These are phyloP conservation scores for Gymnocephalus cernua DNA, from an alignment of 2,113 vertebrate genomes.

Conservation along the genomic window DNA sequence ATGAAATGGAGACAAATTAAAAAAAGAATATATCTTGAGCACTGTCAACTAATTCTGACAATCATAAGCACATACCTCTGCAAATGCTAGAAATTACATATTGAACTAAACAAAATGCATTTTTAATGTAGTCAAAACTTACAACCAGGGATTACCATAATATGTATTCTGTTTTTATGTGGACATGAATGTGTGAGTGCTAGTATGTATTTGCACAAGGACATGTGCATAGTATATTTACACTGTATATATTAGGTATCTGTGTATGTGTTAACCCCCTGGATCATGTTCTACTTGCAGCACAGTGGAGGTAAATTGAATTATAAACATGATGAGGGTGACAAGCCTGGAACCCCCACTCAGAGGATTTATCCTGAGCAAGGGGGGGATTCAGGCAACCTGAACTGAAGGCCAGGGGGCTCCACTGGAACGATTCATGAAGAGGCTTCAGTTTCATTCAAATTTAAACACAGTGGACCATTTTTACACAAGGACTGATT, in stretches of 20 bases:
- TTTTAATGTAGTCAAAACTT: slow-evolving; percentile 5
- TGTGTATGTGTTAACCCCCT: slow-evolving; percentile 41
- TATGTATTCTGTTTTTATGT: slow-evolving; percentile 11
- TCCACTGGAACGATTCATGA: slow-evolving; percentile 38
- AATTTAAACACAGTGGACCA: not conserved
- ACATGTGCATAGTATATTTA: slow-evolving; percentile 20
- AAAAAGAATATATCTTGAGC: not conserved
- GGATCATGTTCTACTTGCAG: slow-evolving; percentile 68
- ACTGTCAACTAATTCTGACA: not conserved
- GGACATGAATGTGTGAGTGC: not conserved
- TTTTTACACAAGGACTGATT: not conserved
- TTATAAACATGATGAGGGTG: slow-evolving; percentile 73
- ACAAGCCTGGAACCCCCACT: slow-evolving; percentile 38
- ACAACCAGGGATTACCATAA: not conserved
- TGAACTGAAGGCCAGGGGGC: slow-evolving; percentile 51
- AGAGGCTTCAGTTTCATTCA: not conserved
- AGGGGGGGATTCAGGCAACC: slow-evolving; percentile 46
- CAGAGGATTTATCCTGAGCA: slow-evolving; percentile 60
- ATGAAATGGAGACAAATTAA: not conserved
- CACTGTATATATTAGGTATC: slow-evolving; percentile 39
- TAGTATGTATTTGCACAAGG: not conserved
- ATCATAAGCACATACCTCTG: not conserved
- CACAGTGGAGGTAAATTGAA: slow-evolving; percentile 70
- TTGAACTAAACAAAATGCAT: not conserved
- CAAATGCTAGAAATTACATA: not conserved